Evolutionary conservation across 2,113 vertebrate species (phyloP).

Genomic region (Mormyrus iriodes): DNA sequence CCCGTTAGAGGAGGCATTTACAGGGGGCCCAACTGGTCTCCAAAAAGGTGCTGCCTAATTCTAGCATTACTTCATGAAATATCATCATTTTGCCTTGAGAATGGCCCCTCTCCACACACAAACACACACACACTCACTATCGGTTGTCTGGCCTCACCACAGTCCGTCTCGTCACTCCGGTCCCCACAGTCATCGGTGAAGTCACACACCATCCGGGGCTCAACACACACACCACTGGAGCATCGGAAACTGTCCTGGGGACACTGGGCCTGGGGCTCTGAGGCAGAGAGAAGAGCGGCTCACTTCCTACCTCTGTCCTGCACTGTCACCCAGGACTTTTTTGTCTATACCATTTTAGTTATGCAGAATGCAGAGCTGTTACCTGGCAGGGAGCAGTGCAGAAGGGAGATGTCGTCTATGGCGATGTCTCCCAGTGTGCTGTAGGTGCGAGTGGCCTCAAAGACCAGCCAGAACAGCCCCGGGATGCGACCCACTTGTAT

Average conservation of each 20-base stretch:
- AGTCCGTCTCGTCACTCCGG: conserved; percentile 54
- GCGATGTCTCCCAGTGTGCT: conserved; percentile 46
- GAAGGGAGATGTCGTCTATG: conserved; percentile 57
- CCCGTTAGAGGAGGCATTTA: background rate
- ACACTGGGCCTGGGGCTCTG: conserved; percentile 54
- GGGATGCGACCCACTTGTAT: conserved; percentile 47
- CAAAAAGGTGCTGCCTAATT: background rate
- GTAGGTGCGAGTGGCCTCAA: conserved; percentile 53
- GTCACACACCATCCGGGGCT: conserved; percentile 56
- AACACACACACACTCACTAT: background rate
- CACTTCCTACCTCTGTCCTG: background rate
- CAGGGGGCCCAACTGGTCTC: background rate
- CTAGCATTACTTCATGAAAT: background rate
- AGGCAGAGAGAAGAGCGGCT: background rate
- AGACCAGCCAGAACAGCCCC: conserved; percentile 51
- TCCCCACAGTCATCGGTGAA: conserved; percentile 67
- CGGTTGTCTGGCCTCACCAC: conserved; percentile 47
- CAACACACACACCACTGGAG: conserved; percentile 55
- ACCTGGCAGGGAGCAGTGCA: conserved; percentile 48
- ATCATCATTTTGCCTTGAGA: background rate
- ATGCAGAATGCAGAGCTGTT: background rate
- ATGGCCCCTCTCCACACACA: background rate
- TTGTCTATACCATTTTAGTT: background rate
- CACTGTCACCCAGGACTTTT: background rate
- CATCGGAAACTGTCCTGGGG: conserved; percentile 49